phyloP scores from a whole-genome alignment of 2,888 invertebrate species.

The Amphipyra berbera region DNA sequence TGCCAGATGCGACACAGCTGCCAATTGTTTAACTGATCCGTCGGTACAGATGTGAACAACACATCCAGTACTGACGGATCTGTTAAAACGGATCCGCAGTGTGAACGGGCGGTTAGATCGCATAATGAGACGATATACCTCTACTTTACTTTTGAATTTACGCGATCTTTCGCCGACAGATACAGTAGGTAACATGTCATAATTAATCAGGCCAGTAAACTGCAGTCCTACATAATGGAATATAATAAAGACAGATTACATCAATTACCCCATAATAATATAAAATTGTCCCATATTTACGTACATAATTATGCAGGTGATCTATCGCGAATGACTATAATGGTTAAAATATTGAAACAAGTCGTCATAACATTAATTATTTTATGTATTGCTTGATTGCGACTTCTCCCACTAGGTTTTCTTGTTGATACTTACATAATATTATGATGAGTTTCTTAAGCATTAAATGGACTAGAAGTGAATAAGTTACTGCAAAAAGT shows the following conservation, averaged over 20 bases:
- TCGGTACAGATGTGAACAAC: no score
- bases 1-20: no score
- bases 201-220: neutral
- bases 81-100: no score
- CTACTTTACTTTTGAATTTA: no score
- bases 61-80: no score
- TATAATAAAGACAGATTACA: constrained; percentile 10
- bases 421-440: constrained; percentile 6
- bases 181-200: neutral
- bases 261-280: constrained; percentile 2
- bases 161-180: no score
- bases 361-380: constrained; percentile 36
- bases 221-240: neutral
- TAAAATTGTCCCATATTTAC: neutral
- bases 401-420: constrained; percentile 1
- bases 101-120: no score
- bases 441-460: constrained; percentile 4
- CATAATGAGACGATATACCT: no score
- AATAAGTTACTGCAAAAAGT: no score
- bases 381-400: constrained; percentile 3
- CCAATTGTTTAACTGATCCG: no score
- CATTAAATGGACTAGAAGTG: neutral
- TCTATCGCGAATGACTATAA: neutral
- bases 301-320: neutral
- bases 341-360: constrained; percentile 12